A percentile compares a stretch with the other conserved stretches of the same genome.
Conservation (phyloP, 2,797 vertebrate species). For the Bovichtus diacanthus region DNA sequence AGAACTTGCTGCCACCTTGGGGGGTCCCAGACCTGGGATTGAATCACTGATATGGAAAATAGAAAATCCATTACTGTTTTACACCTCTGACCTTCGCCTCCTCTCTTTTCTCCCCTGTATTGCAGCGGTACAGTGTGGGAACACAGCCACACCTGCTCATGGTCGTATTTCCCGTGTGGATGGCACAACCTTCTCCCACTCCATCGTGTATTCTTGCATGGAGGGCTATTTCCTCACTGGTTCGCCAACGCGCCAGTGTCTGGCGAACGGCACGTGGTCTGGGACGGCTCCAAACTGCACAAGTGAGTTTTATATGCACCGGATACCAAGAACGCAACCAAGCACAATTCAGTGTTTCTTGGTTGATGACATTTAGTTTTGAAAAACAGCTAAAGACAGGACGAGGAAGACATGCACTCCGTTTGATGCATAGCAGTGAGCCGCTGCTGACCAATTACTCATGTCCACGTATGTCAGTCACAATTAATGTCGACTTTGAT, state of each 20-base stretch:
- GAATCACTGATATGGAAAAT: conserved; percentile 70
- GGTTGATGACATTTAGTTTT: conserved; percentile 33
- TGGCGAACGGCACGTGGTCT: conserved; percentile 97
- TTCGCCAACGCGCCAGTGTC: conserved; percentile 89
- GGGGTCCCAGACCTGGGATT: conserved; percentile 22
- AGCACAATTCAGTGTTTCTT: background rate
- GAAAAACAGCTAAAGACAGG: conserved; percentile 4
- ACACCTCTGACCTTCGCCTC: conserved; percentile 51
- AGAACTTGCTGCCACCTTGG: conserved; percentile 30
- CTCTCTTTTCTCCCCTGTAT: conserved; percentile 38
- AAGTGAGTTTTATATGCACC: conserved; percentile 84
- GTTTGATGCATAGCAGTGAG: background rate
- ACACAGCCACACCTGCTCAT: conserved; percentile 93
- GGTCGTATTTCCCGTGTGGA: conserved; percentile 92
- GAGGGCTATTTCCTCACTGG: conserved; percentile 95
- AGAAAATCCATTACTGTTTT: conserved; percentile 62
- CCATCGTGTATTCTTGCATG: conserved; percentile 93
- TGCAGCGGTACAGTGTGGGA: conserved; percentile 94
- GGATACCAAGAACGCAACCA: conserved; percentile 23
- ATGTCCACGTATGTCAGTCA: conserved; percentile 86
- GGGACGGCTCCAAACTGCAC: conserved; percentile 94
- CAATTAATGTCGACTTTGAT: conserved; percentile 73
- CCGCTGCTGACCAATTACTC: conserved; percentile 82
- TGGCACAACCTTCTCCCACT: conserved; percentile 93
- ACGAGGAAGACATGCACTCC: background rate